phyloP scores from a whole-genome alignment of 2,888 invertebrate species.

The Mythimna impura region DNA sequence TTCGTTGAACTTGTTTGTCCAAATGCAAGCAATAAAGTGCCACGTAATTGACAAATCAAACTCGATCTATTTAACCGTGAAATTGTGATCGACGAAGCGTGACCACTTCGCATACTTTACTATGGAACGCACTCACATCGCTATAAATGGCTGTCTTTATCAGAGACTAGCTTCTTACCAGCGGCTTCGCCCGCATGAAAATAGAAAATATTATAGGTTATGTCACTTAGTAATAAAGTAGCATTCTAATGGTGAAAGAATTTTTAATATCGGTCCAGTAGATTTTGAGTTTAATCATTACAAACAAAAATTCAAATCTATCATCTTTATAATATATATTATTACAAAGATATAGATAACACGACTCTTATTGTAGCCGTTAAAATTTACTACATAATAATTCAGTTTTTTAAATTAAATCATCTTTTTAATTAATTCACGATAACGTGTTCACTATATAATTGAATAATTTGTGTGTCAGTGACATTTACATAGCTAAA shows the following conservation, averaged over 20 bases:
- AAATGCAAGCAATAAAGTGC: conserved; percentile 76
- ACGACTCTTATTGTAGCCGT: not conserved
- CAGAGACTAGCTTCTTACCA: not conserved
- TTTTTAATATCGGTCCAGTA: too few relatives aligned
- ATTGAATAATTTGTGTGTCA: conserved; percentile 1
- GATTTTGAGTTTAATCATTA: too few relatives aligned
- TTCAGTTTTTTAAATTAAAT: conserved; percentile 4
- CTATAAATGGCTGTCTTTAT: conserved; percentile 51
- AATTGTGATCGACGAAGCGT: conserved; percentile 84
- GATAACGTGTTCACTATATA: not conserved
- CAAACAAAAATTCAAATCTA: too few relatives aligned
- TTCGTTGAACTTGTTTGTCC: conserved; percentile 80
- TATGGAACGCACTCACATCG: conserved; percentile 73
- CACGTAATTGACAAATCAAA: conserved; percentile 83
- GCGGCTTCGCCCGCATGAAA: too few relatives aligned
- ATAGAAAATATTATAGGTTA: too few relatives aligned
- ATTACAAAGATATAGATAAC: too few relatives aligned
- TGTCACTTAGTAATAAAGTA: too few relatives aligned
- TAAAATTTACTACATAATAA: not conserved
- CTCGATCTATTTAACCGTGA: conserved; percentile 86
- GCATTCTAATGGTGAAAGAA: too few relatives aligned
- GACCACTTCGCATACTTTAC: conserved; percentile 79
- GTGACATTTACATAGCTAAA: not conserved
- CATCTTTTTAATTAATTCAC: conserved; percentile 3
- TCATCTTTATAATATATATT: too few relatives aligned